phyloP scores from a whole-genome alignment of 1,140 invertebrate genomes.

The Thaumatotibia leucotreta region DNA sequence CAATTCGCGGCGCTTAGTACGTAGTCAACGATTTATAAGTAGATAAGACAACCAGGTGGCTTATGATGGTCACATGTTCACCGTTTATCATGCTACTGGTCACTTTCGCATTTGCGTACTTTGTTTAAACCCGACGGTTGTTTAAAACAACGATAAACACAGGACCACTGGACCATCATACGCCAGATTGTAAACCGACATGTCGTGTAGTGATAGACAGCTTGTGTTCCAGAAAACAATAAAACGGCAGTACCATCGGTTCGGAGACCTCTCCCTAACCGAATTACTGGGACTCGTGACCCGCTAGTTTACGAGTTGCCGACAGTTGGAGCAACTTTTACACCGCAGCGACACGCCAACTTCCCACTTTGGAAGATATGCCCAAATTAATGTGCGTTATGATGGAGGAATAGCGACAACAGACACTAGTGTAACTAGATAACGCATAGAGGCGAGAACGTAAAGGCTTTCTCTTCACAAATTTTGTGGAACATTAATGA shows the following conservation, averaged over 20 bases:
- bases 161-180: too few relatives aligned
- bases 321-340: conserved; percentile 12
- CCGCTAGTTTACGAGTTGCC: conserved; percentile 10
- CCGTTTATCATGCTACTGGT: too few relatives aligned
- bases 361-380: conserved; percentile 13
- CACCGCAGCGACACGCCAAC: conserved; percentile 1
- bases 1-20: too few relatives aligned
- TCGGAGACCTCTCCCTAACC: not conserved
- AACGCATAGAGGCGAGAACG: not conserved
- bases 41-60: too few relatives aligned
- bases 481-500: too few relatives aligned
- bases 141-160: too few relatives aligned
- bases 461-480: not conserved
- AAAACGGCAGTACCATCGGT: not conserved
- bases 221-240: not conserved
- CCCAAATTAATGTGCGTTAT: conserved; percentile 10
- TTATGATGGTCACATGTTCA: too few relatives aligned
- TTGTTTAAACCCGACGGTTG: too few relatives aligned
- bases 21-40: too few relatives aligned
- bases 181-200: not conserved
- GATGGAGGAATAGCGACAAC: not conserved
- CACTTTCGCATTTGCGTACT: too few relatives aligned
- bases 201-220: not conserved
- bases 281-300: conserved; percentile 5
- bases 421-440: not conserved